Percentiles rank a stretch among this genome's conserved stretches.
Evolutionary conservation across 1,140 invertebrate genomes (phyloP).

Genomic region (Cydia strobilella): DNA sequence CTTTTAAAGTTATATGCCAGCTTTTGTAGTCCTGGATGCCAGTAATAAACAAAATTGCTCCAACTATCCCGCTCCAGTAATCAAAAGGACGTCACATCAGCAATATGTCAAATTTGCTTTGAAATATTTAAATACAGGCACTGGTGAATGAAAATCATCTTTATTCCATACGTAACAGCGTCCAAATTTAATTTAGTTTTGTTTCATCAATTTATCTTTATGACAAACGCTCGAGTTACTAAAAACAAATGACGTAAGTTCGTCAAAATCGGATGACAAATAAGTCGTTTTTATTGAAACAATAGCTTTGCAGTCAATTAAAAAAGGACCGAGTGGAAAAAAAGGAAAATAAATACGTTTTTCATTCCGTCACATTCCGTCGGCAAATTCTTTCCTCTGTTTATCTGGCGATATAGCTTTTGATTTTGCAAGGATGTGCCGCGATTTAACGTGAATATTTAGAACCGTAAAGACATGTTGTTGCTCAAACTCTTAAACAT

Average conservation of each 20-base stretch:
- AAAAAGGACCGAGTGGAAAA: slow-evolving; percentile 7
- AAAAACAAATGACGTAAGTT: not conserved
- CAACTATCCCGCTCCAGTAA: not conserved
- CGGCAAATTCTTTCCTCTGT: not conserved
- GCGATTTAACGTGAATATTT: not conserved
- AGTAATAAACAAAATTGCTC: not conserved
- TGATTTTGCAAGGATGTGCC: not conserved
- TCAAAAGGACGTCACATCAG: slow-evolving; percentile 10
- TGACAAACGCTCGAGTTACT: not conserved
- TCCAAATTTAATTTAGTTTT: not conserved
- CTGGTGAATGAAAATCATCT: not conserved
- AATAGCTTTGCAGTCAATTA: slow-evolving; percentile 15
- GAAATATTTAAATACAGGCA: slow-evolving; percentile 14
- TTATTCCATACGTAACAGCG: not conserved
- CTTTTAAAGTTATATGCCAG: not conserved
- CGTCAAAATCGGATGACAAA: not conserved
- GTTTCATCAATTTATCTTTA: slow-evolving; percentile 16
- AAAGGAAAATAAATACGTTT: slow-evolving; percentile 1
- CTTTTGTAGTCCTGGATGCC: not conserved
- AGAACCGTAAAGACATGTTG: too few species aligned
- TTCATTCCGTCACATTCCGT: slow-evolving; percentile 13
- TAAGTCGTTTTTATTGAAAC: not conserved
- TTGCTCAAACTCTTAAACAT: too few species aligned
- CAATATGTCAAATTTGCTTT: slow-evolving; percentile 2
- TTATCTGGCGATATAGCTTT: not conserved